A percentile compares a stretch with the other conserved stretches of the same genome.
These are phyloP conservation scores for Odiellus spinosus DNA, from an alignment of 2,888 invertebrate species.

Conservation along the genomic window DNA sequence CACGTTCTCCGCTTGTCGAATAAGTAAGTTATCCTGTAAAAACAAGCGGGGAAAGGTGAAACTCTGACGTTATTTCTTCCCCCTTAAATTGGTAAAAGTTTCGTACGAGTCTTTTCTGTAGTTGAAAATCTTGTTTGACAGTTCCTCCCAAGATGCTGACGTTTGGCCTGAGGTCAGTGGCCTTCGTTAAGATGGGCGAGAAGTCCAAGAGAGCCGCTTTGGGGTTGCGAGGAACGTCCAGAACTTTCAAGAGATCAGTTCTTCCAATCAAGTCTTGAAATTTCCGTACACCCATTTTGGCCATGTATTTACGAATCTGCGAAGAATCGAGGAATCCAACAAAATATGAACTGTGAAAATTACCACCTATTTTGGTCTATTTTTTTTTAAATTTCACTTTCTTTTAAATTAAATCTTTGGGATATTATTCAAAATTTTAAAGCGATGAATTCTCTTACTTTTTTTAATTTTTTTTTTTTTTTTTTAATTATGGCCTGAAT, in stretches of 20 bases:
- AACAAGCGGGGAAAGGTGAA: no score
- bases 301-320: constrained; percentile 78
- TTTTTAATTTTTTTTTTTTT: no score
- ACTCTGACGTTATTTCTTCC: not conserved
- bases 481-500: no score
- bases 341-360: no score
- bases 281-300: constrained; percentile 66
- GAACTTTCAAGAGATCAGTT: constrained; percentile 66
- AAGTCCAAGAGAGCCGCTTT: constrained; percentile 78
- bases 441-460: no score
- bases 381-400: no score
- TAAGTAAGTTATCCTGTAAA: constrained; percentile 32
- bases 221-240: constrained; percentile 47
- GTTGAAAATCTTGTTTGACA: constrained; percentile 45
- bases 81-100: not conserved
- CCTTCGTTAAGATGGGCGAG: constrained; percentile 68
- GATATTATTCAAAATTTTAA: no score
- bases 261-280: constrained; percentile 85
- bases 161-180: constrained; percentile 71
- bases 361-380: no score
- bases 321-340: no score
- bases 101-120: constrained; percentile 59
- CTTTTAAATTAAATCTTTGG: no score
- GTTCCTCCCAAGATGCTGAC: constrained; percentile 81
- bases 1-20: constrained; percentile 53